Conservation (phyloP, 2,888 invertebrate species). For the Spisula solida region DNA sequence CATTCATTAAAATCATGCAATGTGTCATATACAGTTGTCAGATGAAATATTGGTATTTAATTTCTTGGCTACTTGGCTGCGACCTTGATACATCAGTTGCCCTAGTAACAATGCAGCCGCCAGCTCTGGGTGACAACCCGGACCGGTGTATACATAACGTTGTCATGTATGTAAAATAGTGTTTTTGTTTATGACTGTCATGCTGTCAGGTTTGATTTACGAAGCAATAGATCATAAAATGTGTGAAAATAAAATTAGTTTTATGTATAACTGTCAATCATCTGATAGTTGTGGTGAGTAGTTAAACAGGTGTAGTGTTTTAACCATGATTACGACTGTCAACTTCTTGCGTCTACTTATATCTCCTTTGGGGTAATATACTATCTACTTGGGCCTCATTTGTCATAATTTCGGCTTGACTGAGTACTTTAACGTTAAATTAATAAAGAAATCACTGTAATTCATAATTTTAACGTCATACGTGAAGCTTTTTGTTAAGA, state of each 20-base stretch:
- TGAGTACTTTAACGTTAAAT: slow-evolving; percentile 2
- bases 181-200: slow-evolving; percentile 36
- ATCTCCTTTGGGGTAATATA: slow-evolving; percentile 26
- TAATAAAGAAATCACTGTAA: slow-evolving; percentile 32
- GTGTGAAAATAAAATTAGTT: slow-evolving; percentile 49
- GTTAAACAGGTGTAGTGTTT: slow-evolving; percentile 29
- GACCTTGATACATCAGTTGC: not conserved
- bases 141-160: not conserved
- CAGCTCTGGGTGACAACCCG: not conserved
- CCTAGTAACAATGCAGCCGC: not conserved
- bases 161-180: slow-evolving; percentile 36
- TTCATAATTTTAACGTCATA: slow-evolving; percentile 5
- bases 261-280: slow-evolving; percentile 49
- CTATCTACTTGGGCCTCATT: slow-evolving; percentile 10
- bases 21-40: not conserved
- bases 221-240: slow-evolving; percentile 24
- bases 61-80: not conserved
- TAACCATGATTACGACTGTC: slow-evolving; percentile 10
- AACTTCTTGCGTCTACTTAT: not conserved
- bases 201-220: slow-evolving; percentile 40
- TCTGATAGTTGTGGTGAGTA: slow-evolving; percentile 11
- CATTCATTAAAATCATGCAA: not conserved
- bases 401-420: slow-evolving; percentile 27
- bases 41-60: slow-evolving; percentile 7
- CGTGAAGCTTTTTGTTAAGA: not conserved